These are phyloP conservation scores for Paramormyrops kingsleyae DNA, from an alignment of 2,113 vertebrate species.

Conservation along the genomic window DNA sequence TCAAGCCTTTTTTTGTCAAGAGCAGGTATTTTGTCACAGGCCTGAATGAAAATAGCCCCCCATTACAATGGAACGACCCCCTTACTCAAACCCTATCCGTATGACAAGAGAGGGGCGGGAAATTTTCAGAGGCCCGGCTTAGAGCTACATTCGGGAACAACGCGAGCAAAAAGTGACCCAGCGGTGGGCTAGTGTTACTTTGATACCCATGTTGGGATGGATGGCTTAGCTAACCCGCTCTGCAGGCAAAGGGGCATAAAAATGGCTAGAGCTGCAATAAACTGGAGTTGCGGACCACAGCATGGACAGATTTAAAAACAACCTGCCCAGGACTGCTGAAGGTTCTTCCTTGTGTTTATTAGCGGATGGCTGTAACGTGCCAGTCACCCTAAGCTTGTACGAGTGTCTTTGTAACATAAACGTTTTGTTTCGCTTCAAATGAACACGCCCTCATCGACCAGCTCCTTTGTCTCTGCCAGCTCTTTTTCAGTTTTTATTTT, in stretches of 20 bases:
- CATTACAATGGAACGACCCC: background rate
- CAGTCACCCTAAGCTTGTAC: background rate
- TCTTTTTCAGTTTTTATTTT: background rate
- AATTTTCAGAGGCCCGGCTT: background rate
- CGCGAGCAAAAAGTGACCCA: background rate
- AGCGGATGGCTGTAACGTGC: background rate
- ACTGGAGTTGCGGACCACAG: background rate
- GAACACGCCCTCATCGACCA: background rate
- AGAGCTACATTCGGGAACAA: background rate
- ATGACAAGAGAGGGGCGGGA: background rate
- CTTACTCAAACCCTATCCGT: background rate
- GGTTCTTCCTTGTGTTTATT: background rate
- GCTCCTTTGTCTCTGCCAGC: background rate
- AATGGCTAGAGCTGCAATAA: background rate
- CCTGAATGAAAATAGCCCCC: conserved; percentile 10
- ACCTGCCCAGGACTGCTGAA: background rate
- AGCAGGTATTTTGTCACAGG: conserved; percentile 11
- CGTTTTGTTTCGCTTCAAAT: background rate
- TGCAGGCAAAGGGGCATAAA: background rate
- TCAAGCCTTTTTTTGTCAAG: background rate
- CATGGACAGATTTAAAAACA: conserved; percentile 8
- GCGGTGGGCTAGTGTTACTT: background rate
- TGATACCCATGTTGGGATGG: background rate
- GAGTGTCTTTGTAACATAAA: background rate
- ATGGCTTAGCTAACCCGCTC: background rate